phyloP scores from a whole-genome alignment of 1,140 invertebrate species.

The Caenorhabditis latens region DNA sequence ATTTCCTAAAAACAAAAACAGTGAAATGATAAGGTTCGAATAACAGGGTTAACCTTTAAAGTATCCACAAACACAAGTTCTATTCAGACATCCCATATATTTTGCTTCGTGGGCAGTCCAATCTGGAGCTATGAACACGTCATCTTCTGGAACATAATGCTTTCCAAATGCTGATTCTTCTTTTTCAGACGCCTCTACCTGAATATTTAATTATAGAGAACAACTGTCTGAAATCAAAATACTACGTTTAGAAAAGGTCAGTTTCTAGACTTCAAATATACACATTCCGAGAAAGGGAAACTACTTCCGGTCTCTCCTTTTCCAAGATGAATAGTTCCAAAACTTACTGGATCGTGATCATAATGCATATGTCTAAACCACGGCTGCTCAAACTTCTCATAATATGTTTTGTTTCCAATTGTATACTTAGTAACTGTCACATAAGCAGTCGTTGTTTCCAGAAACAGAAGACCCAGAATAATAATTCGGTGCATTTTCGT shows the following conservation, averaged over 20 bases:
- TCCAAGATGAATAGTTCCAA: not conserved
- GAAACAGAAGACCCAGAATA: not conserved
- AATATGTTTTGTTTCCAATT: conserved; percentile 56
- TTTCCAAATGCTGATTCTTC: conserved; percentile 61
- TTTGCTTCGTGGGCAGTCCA: conserved; percentile 56
- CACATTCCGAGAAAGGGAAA: too few species aligned
- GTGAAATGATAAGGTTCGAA: not conserved
- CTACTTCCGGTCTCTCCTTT: not conserved
- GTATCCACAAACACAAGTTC: conserved; percentile 57
- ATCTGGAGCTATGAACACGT: conserved; percentile 37
- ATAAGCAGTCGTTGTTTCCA: not conserved
- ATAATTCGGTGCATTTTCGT: not conserved
- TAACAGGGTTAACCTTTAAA: conserved; percentile 50
- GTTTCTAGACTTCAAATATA: too few species aligned
- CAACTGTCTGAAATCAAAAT: not conserved
- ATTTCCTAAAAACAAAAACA: conserved; percentile 3
- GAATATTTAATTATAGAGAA: not conserved
- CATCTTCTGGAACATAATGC: conserved; percentile 57
- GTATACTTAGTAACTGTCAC: conserved; percentile 51
- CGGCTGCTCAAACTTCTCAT: conserved; percentile 58
- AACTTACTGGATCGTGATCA: conserved; percentile 56
- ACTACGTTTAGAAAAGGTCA: too few species aligned
- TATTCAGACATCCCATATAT: conserved; percentile 55
- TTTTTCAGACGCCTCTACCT: conserved; percentile 49
- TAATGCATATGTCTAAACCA: conserved; percentile 61